Evolutionary conservation across 2,797 vertebrate species (phyloP), one percentile per base, ranked within the genome.

Genomic region (Craterocephalus amniculus): DNA sequence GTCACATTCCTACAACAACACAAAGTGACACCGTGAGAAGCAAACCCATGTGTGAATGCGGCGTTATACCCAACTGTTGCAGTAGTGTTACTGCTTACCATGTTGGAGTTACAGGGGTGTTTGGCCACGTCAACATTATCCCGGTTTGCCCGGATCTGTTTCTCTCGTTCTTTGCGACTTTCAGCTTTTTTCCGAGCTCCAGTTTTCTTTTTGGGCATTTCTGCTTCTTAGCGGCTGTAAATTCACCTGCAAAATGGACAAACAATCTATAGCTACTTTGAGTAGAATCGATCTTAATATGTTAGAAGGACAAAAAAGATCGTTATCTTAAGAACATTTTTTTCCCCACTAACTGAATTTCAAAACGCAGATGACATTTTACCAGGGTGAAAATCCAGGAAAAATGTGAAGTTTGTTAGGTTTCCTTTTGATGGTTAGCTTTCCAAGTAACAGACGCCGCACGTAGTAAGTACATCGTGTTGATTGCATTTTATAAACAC

Each of bases 171-270:
- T 72, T 96, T 96, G 0, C 98, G 97, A 70, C 79, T 99, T 86
- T 99, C 98, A 0, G 97, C 97, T 87, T 99, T 99, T 90, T 99
- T 99, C 9, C 98, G 94, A 0, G 98, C 97, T 0, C 98, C 98
- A 0, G 98, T 99, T 94, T 99, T 99, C 89, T 99, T 99, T 67
- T 99, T 99, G 5, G 98, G 97, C 98, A 99, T 99, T 49, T 85
- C 55, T 60, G 54, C 6, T 34, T 62, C 43, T 24, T 3, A 11
- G 51, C 0, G 2, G 27, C n/a, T 6, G 24, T 38, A 6, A 38
- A 24, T 24, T 49, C n/a, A 27, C n/a, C 81, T 83, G 77, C 35
- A 12, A 14, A 49, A 22, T 22, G 2, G n/a, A 52, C 22, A 22
- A 18, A 45, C 1, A 45, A 52, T 12, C 49, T 4, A 14, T 12